Evolutionary conservation across 1,140 invertebrate species (phyloP), one percentile per base, ranked within the genome.

Genomic region (Drosophila repleta): DNA sequence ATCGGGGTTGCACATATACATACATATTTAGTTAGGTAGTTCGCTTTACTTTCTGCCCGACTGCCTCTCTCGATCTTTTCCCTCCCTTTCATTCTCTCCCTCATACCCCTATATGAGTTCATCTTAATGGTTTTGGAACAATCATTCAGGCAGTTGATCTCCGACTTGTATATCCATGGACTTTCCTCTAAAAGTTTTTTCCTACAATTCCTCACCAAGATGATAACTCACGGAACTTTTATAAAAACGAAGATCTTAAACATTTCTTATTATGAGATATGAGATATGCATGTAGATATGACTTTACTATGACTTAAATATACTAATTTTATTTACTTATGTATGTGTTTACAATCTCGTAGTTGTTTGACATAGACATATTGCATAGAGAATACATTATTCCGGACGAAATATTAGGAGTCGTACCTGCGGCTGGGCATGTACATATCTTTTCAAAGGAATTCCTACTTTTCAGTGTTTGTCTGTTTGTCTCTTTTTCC

Each of bases 61-160:
- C n/a, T 26, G 5, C 11, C 10, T 18, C 37, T 11, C 48, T 32
- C 10, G 15, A 7, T 29, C 55, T 58, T 45, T 52, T 69, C 45
- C 61, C 60, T n/a, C 46, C 41, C 32, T 26, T 13, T 48, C 35
- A 4, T 24, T 29, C 49, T 37, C 48, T 11, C 7, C 20, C 13
- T 11, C 20, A 75, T 37, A 75, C 70, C 82, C 74, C 53, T 46
- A 39, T 18, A 41, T 26, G 17, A 35, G 21, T 55, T 13, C 26
- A 48, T 20, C 17, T 13, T 39, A 68, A 21, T 48, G 24, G 46
- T 11, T 5, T 1, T 48, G 81, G 73, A 80, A 84, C 76, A 76
- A 80, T 76, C 65, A 48, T 24, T 78, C 35, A 41, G 17, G 43
- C 13, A 67, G 52, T 82, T 82, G 82, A 87, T 85, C 74, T 51